Base-by-base conservation (phyloP, 1,140 invertebrate species). In the Homarus americanus region DNA sequence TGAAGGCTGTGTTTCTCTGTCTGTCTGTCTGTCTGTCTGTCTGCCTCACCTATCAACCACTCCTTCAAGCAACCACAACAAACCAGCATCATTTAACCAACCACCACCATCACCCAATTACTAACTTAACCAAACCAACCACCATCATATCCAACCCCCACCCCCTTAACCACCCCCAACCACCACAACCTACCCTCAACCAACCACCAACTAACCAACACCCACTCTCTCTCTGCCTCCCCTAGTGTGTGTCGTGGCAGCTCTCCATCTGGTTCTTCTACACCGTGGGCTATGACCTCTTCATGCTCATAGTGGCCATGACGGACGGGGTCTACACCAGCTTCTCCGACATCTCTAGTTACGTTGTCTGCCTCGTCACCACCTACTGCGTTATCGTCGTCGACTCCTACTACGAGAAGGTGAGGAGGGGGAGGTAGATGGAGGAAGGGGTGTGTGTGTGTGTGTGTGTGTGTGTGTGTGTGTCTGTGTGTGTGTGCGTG, bases 231-330 rank as follows among this genome's bases (percentile, higher is more conserved):
- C 20, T 24, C 5, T 32, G 36, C 9, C 78, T 53, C 15, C 15
- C 44, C n/a, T 88, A 92, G 92, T 84, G 78, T 28, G 90, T 91
- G 24, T 87, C 92, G 28, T 91, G 91, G 87, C 80, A 91, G 85
- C 82, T 92, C 0, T 92, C 92, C 44, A 91, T 91, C 72, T 92
- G 92, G 92, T 92, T 92, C 90, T 92, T 92, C 92, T 92, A 92
- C 89, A 92, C 92, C 1, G 92, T 92, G 53, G 85, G 85, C 15
- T 92, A 91, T 82, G 91, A 92, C 90, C 90, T 92, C 34, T 85
- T 92, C 38, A 91, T 87, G 36, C 41, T 92, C 9, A 91, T 92
- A 12, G 90, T 92, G 20, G 92, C 89, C 15, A 32, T 92, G 38
- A 79, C 83, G 20, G 92, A 92, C 41, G 92, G 92, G 2, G 90